These are phyloP conservation scores for Notothenia rossii DNA, from an alignment of 2,113 vertebrate species.

Conservation along the genomic window DNA sequence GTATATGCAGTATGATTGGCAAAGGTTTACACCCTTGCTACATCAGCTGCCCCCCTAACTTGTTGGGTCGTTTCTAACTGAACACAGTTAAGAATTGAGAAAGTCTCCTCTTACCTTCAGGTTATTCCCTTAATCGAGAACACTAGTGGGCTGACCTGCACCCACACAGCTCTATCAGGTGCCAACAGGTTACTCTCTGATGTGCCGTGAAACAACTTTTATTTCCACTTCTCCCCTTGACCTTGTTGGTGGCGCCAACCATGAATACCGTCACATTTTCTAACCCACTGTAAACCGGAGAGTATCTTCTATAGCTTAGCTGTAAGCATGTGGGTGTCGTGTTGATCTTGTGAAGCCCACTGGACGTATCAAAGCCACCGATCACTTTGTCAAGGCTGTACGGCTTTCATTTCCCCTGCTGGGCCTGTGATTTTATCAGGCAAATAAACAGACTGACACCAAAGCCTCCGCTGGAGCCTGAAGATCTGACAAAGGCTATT, in stretches of 20 bases:
- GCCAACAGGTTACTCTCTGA: constrained; percentile 9
- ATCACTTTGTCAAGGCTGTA: constrained; percentile 57
- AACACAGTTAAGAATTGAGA: not conserved
- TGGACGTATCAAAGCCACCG: constrained; percentile 62
- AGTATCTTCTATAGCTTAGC: not conserved
- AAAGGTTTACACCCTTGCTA: not conserved
- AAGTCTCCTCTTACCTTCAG: not conserved
- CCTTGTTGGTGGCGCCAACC: not conserved
- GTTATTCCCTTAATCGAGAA: not conserved
- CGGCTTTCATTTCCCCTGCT: constrained; percentile 73
- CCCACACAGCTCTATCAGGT: not conserved
- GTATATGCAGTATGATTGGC: no score
- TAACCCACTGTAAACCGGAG: not conserved
- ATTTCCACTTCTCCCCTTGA: constrained; percentile 13
- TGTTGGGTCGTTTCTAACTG: not conserved
- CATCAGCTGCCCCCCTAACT: not conserved
- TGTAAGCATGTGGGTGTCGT: constrained; percentile 33
- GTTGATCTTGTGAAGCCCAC: constrained; percentile 46
- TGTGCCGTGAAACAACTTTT: constrained; percentile 1
- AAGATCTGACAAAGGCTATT: constrained; percentile 63
- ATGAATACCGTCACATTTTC: not conserved
- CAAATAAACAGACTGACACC: constrained; percentile 65
- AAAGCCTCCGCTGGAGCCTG: constrained; percentile 50
- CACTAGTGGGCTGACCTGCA: constrained; percentile 12
- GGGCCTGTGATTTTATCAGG: constrained; percentile 67